These are phyloP conservation scores for Misgurnus anguillicaudatus DNA, from an alignment of 2,113 vertebrate species.

Conservation along the genomic window DNA sequence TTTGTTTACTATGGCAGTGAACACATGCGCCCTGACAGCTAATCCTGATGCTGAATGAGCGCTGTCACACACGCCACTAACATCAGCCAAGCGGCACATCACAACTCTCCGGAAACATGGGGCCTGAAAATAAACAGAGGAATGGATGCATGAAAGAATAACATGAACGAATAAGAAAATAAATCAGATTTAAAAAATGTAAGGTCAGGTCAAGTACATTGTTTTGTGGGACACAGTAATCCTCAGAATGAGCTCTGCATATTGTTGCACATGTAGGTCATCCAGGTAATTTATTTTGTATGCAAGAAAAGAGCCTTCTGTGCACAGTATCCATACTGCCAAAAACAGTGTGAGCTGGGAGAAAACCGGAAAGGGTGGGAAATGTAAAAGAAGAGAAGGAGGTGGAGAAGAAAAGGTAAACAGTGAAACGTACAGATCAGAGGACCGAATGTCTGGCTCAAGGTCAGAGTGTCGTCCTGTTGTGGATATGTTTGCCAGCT, in stretches of 20 bases:
- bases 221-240: no score
- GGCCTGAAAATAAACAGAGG: constrained; percentile 5
- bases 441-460: constrained; percentile 5
- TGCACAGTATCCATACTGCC: background rate
- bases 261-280: background rate
- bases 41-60: constrained; percentile 49
- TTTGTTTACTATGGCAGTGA: constrained; percentile 47
- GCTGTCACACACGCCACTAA: constrained; percentile 37
- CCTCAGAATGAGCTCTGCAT: background rate
- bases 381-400: background rate
- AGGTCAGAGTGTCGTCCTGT: constrained; percentile 24
- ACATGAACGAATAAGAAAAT: background rate
- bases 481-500: constrained; percentile 60
- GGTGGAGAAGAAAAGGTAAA: background rate
- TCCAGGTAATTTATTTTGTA: no score
- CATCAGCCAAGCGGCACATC: constrained; percentile 18
- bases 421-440: constrained; percentile 6
- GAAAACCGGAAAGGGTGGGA: background rate
- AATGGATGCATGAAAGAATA: background rate
- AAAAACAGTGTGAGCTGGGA: background rate
- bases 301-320: background rate
- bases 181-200: background rate
- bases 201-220: background rate
- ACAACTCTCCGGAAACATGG: background rate
- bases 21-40: constrained; percentile 51